Percentiles rank a stretch among this genome's conserved stretches.
These are phyloP conservation scores for Diplolepis rosae DNA, from an alignment of 2,888 invertebrate genomes.

Conservation along the genomic window DNA sequence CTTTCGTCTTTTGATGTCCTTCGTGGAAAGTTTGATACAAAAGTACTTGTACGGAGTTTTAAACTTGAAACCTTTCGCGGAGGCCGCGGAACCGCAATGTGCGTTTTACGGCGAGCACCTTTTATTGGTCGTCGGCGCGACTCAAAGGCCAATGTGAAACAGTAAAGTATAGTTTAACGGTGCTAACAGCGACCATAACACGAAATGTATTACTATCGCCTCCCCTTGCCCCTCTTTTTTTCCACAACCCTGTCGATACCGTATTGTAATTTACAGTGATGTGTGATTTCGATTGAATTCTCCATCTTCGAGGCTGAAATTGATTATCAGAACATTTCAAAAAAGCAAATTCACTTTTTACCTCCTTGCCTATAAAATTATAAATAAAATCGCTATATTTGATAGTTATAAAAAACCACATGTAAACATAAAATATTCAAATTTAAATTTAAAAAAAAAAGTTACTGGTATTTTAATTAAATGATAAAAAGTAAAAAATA, in stretches of 20 bases:
- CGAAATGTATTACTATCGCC: slow-evolving; percentile 63
- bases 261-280: slow-evolving; percentile 62
- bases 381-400: no score
- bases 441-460: no score
- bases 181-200: slow-evolving; percentile 68
- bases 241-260: slow-evolving; percentile 57
- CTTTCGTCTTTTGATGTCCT: not conserved
- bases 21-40: not conserved
- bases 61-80: not conserved
- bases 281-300: slow-evolving; percentile 64
- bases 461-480: no score
- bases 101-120: slow-evolving; percentile 61
- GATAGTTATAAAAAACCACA: no score
- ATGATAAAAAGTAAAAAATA: no score
- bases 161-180: slow-evolving; percentile 71
- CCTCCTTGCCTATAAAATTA: no score
- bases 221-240: not conserved
- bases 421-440: no score
- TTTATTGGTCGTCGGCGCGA: slow-evolving; percentile 66
- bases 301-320: slow-evolving; percentile 22
- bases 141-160: slow-evolving; percentile 68
- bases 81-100: slow-evolving; percentile 43
- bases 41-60: not conserved
- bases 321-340: slow-evolving; percentile 6
- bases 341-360: no score